Base-by-base conservation (phyloP, 2,888 invertebrate genomes). In the Oligia strigilis region DNA sequence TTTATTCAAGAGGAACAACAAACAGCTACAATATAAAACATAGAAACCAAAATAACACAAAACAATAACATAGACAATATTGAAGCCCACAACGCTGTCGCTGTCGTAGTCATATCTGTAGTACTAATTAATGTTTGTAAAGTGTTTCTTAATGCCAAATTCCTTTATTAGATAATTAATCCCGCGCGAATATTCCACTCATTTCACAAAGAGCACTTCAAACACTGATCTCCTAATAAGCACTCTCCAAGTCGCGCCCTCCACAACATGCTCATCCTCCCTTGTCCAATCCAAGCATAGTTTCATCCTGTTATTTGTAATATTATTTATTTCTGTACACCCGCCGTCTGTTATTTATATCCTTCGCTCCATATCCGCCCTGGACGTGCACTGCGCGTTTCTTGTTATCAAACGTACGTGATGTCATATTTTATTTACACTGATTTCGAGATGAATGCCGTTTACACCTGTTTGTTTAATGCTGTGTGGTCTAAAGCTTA, bases 321-420 rank as follows among this genome's bases (percentile, higher is more conserved):
- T 83, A 78, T 89, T 87, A 87, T 89, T 89, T 88, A 89, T 88
- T 82, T 86, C 81, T 75, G 80, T 86, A 72, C 72, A 67, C 49
- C 64, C 70, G 71, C 8, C 72, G 75, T 60, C 82, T 55, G 80
- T 86, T 86, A 89, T 87, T 88, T 89, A 81, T 88, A 83, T 69
- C 79, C 55, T 75, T 72, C 71, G 69, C 75, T 82, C 40, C 67
- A 77, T 80, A 73, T 81, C 79, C 62, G 62, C 60, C 40, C 71
- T 70, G 58, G 52, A 19, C n/a, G 49, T 43, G 43, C 64, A 49
- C 17, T 46, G 65, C 14, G 52, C 66, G 74, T 72, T 75, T 74
- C 71, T 77, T 52, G 55, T 84, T 77, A 80, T 87, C 72, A 77
- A 64, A 73, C 40, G 60, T 66, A 58, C 60, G 65, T 66, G 75